Evolutionary conservation across 2,888 invertebrate species (phyloP).

Genomic region (Lasioglossum malachurum): DNA sequence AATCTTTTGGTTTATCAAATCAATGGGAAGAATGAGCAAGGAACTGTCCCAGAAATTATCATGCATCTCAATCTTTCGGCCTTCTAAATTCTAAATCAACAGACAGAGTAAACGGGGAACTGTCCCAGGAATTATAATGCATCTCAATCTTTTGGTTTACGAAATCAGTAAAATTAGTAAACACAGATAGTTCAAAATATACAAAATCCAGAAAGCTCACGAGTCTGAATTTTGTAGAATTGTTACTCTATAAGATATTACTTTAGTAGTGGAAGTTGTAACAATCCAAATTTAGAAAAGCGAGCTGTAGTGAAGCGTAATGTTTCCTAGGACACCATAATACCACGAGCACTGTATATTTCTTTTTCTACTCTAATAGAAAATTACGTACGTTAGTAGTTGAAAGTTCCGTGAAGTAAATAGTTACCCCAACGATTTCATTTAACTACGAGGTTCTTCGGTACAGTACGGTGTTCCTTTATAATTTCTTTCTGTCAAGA

Average conservation of each 20-base stretch:
- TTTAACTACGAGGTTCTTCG: background rate
- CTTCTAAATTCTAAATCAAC: background rate
- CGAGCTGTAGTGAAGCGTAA: background rate
- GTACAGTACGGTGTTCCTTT: background rate
- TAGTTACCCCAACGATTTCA: background rate
- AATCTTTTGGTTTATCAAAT: background rate
- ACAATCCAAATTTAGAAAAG: background rate
- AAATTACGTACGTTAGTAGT: background rate
- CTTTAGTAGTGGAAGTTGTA: background rate
- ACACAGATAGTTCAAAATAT: background rate
- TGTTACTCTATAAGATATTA: background rate
- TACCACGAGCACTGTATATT: background rate
- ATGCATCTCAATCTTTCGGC: no score
- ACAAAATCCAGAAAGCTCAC: background rate
- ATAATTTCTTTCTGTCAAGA: constrained; percentile 1
- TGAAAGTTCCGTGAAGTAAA: background rate
- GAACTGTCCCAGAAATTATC: no score
- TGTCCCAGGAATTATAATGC: no score
- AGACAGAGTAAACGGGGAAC: background rate
- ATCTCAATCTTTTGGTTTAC: background rate
- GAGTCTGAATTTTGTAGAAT: background rate
- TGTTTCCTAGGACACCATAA: background rate
- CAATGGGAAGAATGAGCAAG: background rate
- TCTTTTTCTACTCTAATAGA: background rate
- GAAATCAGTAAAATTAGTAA: background rate